Base-by-base conservation (phyloP, 2,888 invertebrate species). In the Xestobium rufovillosum region DNA sequence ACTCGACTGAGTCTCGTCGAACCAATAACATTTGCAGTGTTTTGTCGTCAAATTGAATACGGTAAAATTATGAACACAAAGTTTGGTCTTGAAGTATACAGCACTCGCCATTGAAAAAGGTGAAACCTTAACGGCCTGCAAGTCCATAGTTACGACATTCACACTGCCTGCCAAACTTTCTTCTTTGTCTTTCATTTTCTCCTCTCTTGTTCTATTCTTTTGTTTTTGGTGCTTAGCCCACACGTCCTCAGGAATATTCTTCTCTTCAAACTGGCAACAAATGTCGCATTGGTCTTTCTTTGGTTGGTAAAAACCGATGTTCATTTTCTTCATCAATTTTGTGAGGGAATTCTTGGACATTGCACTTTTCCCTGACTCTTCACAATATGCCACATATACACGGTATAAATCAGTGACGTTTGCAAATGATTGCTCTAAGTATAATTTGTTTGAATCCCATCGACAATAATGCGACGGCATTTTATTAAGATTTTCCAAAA, bases 11-110 rank as follows among this genome's bases (percentile, higher is more conserved):
- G 27, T 27, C 28, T 48, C 46, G 12, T 31, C 31, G 34, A 44
- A 48, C 52, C 53, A 55, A 38, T 49, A 56, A 29, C 53, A 51
- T 12, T 26, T 42, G 4, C 23, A 39, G 12, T 49, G 35, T 4
- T 45, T 36, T 4, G 40, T 52, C 8, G 31, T 43, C 12, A 55
- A 17, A 36, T 57, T 32, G 32, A 37, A 53, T 14, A 58, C 23
- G 1, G 49, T 53, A 34, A 52, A 55, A 43, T 57, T 55, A 36
- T 56, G 56, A 4, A 45, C 40, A n/a, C 40, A 39, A 8, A 58
- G 39, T 36, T 58, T 58, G 1, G 49, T 48, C 40, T 56, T 56
- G 32, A 44, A 56, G 37, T 54, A 56, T 0, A 50, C 4, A 26
- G 39, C 34, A 23, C 43, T 44, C 15, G 48, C 49, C 4, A 35